These are phyloP conservation scores for Brachycybe producta DNA, from an alignment of 2,888 invertebrate species.

Conservation along the genomic window DNA sequence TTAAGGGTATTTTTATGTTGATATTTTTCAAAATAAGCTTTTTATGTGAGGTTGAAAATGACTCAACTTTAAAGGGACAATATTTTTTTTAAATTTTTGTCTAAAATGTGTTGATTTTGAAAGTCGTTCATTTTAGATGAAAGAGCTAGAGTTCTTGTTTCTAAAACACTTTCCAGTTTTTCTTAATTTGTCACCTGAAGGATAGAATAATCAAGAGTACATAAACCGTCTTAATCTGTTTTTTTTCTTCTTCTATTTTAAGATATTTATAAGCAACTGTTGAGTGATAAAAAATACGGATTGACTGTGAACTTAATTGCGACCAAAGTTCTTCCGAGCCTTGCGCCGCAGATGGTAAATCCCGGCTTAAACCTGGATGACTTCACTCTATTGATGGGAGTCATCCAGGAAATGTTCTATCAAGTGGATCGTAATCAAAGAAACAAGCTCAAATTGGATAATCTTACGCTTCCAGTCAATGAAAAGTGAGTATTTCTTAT, in stretches of 20 bases:
- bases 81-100: too few relatives aligned
- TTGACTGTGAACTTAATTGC: slow-evolving; percentile 83
- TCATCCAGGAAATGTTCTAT: slow-evolving; percentile 77
- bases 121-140: too few relatives aligned
- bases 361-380: slow-evolving; percentile 62
- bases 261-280: slow-evolving; percentile 85
- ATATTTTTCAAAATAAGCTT: too few relatives aligned
- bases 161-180: too few relatives aligned
- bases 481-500: slow-evolving; percentile 24
- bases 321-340: slow-evolving; percentile 78
- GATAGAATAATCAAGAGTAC: too few relatives aligned
- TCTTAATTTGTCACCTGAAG: too few relatives aligned
- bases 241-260: slow-evolving; percentile 14
- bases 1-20: too few relatives aligned
- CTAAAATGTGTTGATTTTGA: too few relatives aligned
- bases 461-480: slow-evolving; percentile 45
- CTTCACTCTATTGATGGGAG: slow-evolving; percentile 54
- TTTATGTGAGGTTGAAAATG: too few relatives aligned
- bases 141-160: too few relatives aligned
- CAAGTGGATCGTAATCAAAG: slow-evolving; percentile 56
- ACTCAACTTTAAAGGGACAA: too few relatives aligned
- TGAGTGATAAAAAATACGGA: slow-evolving; percentile 79
- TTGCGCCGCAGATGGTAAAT: slow-evolving; percentile 85
- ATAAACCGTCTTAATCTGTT: too few relatives aligned
- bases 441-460: slow-evolving; percentile 75